Evolutionary conservation across 2,113 vertebrate genomes (phyloP).

Genomic region (Harpagus bidentatus): DNA sequence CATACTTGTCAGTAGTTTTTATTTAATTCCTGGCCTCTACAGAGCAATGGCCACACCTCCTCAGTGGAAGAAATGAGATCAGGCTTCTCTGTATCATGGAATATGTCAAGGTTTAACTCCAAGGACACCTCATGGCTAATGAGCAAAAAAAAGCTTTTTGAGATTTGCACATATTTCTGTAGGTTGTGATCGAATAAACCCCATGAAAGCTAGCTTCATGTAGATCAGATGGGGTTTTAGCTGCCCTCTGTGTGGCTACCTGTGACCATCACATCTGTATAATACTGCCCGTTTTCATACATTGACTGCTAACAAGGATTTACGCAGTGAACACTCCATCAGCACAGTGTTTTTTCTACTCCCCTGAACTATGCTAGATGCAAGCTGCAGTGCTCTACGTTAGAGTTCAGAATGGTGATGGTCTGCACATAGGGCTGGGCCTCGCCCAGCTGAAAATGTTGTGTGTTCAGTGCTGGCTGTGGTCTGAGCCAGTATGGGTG

Average conservation of each 20-base stretch:
- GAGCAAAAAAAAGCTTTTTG: not conserved
- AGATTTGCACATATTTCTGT: not conserved
- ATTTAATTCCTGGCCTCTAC: not conserved
- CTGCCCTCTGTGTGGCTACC: not conserved
- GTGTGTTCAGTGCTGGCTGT: not conserved
- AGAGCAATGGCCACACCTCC: not conserved
- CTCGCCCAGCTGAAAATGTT: not conserved
- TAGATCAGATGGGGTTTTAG: not conserved
- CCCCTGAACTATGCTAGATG: not conserved
- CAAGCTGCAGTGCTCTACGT: not conserved
- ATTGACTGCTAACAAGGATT: not conserved
- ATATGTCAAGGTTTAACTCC: not conserved
- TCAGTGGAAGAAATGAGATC: not conserved
- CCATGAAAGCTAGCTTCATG: not conserved
- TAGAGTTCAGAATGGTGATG: not conserved
- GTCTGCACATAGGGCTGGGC: not conserved
- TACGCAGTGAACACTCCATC: not conserved
- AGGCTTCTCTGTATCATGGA: not conserved
- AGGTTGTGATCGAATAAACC: not conserved
- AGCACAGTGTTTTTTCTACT: not conserved
- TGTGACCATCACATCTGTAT: accelerated
- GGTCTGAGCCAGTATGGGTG: not conserved
- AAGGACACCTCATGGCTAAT: not conserved
- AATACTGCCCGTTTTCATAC: not conserved
- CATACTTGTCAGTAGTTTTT: not conserved